A percentile compares a stretch with the other conserved stretches of the same genome.
Conservation (phyloP, 64 coral and sea anemone species). For the Montipora efflorescens region DNA sequence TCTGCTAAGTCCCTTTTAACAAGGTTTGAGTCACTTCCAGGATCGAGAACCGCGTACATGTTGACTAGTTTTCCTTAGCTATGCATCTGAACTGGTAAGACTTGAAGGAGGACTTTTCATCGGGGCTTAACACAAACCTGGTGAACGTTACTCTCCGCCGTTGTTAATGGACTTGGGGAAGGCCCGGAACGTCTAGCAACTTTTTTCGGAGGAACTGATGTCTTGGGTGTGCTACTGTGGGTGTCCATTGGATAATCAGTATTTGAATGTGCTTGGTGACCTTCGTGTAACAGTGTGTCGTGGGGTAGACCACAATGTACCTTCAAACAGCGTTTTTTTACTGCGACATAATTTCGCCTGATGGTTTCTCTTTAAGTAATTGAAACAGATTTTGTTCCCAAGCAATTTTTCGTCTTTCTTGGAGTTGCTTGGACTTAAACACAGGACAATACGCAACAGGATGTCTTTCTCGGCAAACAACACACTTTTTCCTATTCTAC, state of each 20-base stretch:
- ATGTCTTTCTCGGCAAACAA: not conserved
- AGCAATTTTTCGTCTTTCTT: not conserved
- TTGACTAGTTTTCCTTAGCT: not conserved
- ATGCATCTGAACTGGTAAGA: slow-evolving; percentile 8
- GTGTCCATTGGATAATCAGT: not conserved
- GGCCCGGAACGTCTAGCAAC: not conserved
- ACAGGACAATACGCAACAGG: not conserved
- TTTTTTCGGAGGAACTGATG: not conserved
- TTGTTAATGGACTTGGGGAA: not conserved
- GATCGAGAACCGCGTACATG: slow-evolving; percentile 5
- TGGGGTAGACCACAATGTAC: not conserved
- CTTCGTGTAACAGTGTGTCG: not conserved
- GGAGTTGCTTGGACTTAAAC: not conserved
- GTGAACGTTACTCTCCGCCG: not conserved
- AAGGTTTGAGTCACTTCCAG: slow-evolving; percentile 34
- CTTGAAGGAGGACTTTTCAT: not conserved
- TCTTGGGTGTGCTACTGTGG: not conserved
- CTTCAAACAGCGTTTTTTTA: not conserved
- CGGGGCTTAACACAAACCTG: not conserved
- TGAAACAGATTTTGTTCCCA: not conserved
- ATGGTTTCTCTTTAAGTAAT: not conserved
- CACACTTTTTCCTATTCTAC: not conserved
- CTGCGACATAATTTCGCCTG: not conserved
- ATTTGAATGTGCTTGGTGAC: not conserved
- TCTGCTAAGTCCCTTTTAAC: slow-evolving; percentile 38